Base-by-base conservation (phyloP, 2,797 vertebrate species). In the Limnodromus scolopaceus region DNA sequence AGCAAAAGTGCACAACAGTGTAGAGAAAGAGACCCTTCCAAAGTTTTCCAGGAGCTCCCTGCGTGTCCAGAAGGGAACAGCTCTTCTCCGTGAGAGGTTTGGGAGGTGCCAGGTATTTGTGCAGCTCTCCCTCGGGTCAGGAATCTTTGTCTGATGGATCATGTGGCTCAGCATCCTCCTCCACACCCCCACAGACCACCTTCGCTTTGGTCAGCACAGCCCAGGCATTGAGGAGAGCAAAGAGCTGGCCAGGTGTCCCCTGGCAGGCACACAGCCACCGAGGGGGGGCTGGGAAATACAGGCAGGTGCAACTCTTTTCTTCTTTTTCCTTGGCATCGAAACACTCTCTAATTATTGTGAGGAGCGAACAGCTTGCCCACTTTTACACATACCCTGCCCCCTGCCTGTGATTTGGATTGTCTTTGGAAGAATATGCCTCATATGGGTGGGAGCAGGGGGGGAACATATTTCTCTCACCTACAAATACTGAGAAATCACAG, bases 321-420 rank as follows among this genome's bases (percentile, higher is more conserved):
- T 96, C 65, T 91, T 82, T 78, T 87, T 87, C 70, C 54, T 76
- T 95, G 94, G 93, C 95, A 89, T 72, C 1, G 0, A 92, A 93
- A 79, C 74, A 23, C 77, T 54, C 68, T 80, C 55, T 96, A 96
- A 96, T 96, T 93, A 96, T 46, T 74, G 82, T 23, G 80, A 91
- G 79, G 79, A 91, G 77, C 0, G 68, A 97, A 96, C 96, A 97
- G 95, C 91, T 96, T 97, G 96, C 92, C 92, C 94, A 84, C 91
- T 95, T 96, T 94, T 95, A 85, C 93, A 96, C 91, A 10, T 96
- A 75, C 93, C 91, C 96, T 94, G 91, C 93, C 92, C 92, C 94
- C 96, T 96, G 87, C 93, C 84, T 96, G 96, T 4, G 77, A 66
- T 93, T 94, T 92, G 93, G 94, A 96, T 92, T 94, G 95, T 91